phyloP scores from a whole-genome alignment of 1,140 invertebrate species.

The Tribolium madens region DNA sequence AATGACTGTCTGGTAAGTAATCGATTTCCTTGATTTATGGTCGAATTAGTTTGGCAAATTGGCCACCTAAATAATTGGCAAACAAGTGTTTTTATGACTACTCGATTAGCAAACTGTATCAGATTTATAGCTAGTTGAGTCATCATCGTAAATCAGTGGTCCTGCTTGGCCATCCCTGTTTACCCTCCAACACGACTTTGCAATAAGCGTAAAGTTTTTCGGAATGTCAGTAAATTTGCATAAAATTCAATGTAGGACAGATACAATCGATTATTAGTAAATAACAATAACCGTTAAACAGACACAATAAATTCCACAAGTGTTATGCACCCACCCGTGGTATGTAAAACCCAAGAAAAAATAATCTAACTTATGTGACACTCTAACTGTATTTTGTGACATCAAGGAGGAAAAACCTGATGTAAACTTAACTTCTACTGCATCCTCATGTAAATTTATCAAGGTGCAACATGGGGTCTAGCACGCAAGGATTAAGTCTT shows the following conservation, averaged over 20 bases:
- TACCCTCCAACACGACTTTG: background rate
- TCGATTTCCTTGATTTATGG: slow-evolving; percentile 1
- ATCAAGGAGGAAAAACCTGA: slow-evolving; percentile 21
- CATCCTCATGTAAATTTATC: slow-evolving; percentile 28
- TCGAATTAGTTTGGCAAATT: slow-evolving; percentile 21
- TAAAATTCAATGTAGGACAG: slow-evolving; percentile 25
- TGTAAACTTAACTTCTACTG: slow-evolving; percentile 24
- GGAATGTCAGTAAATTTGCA: slow-evolving; percentile 23
- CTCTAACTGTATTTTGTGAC: slow-evolving; percentile 22
- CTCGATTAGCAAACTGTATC: background rate
- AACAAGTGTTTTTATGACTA: slow-evolving; percentile 9
- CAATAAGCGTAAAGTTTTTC: background rate
- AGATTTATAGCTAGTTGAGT: background rate
- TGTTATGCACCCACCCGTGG: slow-evolving; percentile 29
- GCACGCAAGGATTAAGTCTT: slow-evolving; percentile 21
- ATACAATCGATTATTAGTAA: slow-evolving; percentile 31
- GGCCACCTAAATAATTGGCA: background rate
- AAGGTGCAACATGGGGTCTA: slow-evolving; percentile 9
- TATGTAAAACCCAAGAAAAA: slow-evolving; percentile 5
- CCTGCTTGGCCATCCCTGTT: background rate
- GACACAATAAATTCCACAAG: slow-evolving; percentile 32
- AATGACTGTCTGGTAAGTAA: background rate
- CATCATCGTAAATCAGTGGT: slow-evolving; percentile 23
- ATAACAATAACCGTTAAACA: slow-evolving; percentile 30
- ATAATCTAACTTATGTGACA: slow-evolving; percentile 17